These are phyloP conservation scores for Harpagoxenus sublaevis DNA, from an alignment of 2,888 invertebrate genomes.

Conservation along the genomic window DNA sequence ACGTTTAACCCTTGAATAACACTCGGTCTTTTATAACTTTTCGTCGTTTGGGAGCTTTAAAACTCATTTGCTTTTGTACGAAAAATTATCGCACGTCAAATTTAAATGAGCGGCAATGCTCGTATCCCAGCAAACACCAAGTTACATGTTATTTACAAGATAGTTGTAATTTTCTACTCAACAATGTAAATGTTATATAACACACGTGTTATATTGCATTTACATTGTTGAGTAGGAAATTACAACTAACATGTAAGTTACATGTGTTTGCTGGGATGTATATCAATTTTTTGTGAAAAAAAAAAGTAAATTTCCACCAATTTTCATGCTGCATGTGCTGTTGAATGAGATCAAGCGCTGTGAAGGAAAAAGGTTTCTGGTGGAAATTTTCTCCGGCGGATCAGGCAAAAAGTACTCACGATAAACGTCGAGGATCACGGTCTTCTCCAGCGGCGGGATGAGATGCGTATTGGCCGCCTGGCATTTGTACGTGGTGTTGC, in stretches of 20 bases:
- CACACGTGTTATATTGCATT: too few relatives aligned
- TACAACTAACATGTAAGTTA: too few relatives aligned
- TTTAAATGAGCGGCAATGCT: not conserved
- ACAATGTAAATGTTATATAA: too few relatives aligned
- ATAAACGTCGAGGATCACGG: conserved; percentile 93
- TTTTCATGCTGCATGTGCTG: not conserved
- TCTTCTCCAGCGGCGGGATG: conserved; percentile 93
- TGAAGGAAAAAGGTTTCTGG: not conserved
- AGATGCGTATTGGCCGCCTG: conserved; percentile 95
- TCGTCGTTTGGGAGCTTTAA: not conserved
- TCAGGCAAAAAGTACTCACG: conserved; percentile 88
- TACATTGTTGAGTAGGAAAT: too few relatives aligned
- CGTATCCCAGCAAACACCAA: too few relatives aligned
- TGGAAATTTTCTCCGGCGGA: not conserved
- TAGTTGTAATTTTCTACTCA: too few relatives aligned
- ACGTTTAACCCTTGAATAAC: not conserved
- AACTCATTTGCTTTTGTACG: not conserved
- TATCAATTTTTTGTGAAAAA: not conserved
- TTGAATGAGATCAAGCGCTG: too few relatives aligned
- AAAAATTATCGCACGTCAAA: not conserved
- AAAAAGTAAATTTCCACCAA: conserved; percentile 3
- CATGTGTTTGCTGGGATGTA: too few relatives aligned
- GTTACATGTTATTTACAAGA: too few relatives aligned
- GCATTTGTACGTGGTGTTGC: conserved; percentile 95
- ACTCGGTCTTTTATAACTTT: not conserved